Evolutionary conservation across 2,113 vertebrate species (phyloP).

Genomic region (Megaleporinus macrocephalus): DNA sequence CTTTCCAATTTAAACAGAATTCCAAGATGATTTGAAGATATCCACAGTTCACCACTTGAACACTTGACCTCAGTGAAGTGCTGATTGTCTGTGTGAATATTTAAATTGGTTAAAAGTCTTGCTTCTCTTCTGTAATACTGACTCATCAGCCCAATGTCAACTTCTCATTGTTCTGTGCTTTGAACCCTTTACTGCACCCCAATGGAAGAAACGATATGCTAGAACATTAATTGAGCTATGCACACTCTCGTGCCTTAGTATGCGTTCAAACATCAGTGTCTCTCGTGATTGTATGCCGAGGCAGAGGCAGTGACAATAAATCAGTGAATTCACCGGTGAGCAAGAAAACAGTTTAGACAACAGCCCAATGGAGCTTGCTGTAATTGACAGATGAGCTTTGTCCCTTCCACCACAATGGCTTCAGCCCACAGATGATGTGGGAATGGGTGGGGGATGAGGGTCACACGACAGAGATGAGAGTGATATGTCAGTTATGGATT

Average conservation of each 20-base stretch:
- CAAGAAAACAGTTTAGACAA: constrained; percentile 79
- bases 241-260: constrained; percentile 72
- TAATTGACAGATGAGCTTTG: constrained; percentile 79
- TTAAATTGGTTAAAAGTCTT: constrained; percentile 17
- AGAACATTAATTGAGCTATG: constrained; percentile 71
- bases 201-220: constrained; percentile 72
- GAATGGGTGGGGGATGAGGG: constrained; percentile 42
- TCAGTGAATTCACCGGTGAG: constrained; percentile 72
- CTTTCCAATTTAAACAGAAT: no score
- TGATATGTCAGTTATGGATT: constrained; percentile 39
- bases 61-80: no score
- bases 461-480: constrained; percentile 27
- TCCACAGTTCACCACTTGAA: no score
- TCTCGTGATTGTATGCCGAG: constrained; percentile 75
- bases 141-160: background rate
- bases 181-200: constrained; percentile 31
- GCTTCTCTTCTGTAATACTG: background rate
- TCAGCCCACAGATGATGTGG: constrained; percentile 65
- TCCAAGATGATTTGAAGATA: no score
- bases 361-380: constrained; percentile 73
- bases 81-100: no score
- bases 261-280: constrained; percentile 75
- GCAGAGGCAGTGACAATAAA: constrained; percentile 73
- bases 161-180: constrained; percentile 5
- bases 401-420: constrained; percentile 71